Base-by-base conservation (phyloP, 2,797 vertebrate species). In the Microctenopoma stevenorrisi region DNA sequence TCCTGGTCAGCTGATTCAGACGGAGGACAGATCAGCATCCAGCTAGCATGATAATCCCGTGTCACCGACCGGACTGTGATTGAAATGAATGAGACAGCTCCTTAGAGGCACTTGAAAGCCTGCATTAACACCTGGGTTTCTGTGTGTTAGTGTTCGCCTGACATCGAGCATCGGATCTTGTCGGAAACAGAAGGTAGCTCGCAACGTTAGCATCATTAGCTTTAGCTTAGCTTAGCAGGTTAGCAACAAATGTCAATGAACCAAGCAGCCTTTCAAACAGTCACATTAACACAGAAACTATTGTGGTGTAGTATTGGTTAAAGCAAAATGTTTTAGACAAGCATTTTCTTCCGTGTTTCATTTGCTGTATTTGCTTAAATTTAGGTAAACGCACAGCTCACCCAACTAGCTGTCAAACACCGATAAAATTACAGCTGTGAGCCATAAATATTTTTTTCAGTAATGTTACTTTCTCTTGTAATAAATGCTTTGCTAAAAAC, bases 1-100 rank as follows among this genome's bases (percentile, higher is more conserved):
- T 87, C 88, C 87, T 75, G 82, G 77, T 92, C 90, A 91, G 80
- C 81, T 92, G 91, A 89, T 57, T 53, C 55, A 35, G 52, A 49
- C 64, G 48, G 64, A 83, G 68, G 13, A 63, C 16, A 48, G 64
- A 68, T 37, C 18, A 53, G 16, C 37, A 12, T 15, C 68, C 14
- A 12, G 75, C 30, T 78, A 79, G 52, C 72, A 72, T 85, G 85
- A 76, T 7, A 14, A 35, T 51, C 38, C 57, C n/a, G 55, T 64
- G 40, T 72, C 78, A 8, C 58, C 68, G 60, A 35, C 64, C n/a
- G 25, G 40, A 46, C 55, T 70, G 2, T 63, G 3, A 62, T 47
- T 86, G 49, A 70, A 52, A 85, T 84, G 82, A 76, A 49, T 22
- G 16, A 30, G 7, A 64, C 9, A 7, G 9, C 33, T 18, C 37